Percentiles rank a stretch among this genome's conserved stretches.
These are phyloP conservation scores for Gymnoscopelus braueri DNA, from an alignment of 2,797 vertebrate species.

Conservation along the genomic window DNA sequence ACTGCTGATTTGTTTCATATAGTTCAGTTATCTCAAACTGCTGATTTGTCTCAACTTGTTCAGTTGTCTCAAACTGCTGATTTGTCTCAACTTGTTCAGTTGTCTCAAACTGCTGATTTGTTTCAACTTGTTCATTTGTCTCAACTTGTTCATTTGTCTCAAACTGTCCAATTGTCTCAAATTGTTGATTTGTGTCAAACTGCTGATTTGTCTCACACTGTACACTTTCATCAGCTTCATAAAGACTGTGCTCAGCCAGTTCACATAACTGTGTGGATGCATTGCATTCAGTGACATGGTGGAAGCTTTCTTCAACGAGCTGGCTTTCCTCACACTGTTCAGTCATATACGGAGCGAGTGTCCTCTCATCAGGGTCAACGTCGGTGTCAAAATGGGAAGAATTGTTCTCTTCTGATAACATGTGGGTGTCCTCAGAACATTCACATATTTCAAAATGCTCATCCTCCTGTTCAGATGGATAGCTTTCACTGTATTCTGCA, in stretches of 20 bases:
- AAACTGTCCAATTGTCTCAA: too few species aligned
- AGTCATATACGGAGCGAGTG: constrained; percentile 1
- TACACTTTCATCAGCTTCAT: constrained; percentile 23
- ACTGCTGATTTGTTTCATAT: too few species aligned
- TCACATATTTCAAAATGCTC: constrained; percentile 35
- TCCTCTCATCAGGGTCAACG: constrained; percentile 34
- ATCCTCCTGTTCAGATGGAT: constrained; percentile 20
- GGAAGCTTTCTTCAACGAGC: constrained; percentile 25
- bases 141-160: too few species aligned
- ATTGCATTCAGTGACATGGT: constrained; percentile 5
- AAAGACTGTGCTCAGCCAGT: constrained; percentile 5
- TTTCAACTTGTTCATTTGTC: too few species aligned
- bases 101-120: too few species aligned
- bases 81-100: too few species aligned
- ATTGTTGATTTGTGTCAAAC: too few species aligned
- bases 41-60: too few species aligned
- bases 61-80: too few species aligned
- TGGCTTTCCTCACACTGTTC: constrained; percentile 14
- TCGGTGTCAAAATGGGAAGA: constrained; percentile 11
- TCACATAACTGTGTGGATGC: constrained; percentile 1
- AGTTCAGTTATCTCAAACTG: too few species aligned
- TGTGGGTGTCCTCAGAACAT: constrained; percentile 1
- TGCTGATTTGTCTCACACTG: background rate
- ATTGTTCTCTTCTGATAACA: constrained; percentile 26
- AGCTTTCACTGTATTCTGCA: constrained; percentile 34